A percentile compares a stretch with the other conserved stretches of the same genome.
Conservation (phyloP, 1,140 invertebrate genomes). For the Drosophila saltans region DNA sequence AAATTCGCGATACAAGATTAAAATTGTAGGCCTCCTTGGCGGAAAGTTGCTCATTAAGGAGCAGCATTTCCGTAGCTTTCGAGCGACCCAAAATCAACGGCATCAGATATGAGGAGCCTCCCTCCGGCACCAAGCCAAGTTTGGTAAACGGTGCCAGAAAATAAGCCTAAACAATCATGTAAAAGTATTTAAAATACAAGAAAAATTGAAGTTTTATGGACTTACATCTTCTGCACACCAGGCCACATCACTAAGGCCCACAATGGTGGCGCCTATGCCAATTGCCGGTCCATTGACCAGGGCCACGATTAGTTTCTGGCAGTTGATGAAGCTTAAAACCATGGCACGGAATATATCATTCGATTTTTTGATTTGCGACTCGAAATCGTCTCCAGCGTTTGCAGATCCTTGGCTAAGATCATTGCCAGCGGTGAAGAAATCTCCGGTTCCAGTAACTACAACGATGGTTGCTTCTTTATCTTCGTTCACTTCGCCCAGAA, state of each 20-base stretch:
- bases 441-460: conserved; percentile 66
- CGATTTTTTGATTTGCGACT: conserved; percentile 26
- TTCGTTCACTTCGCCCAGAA: conserved; percentile 49
- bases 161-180: conserved; percentile 86
- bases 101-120: conserved; percentile 93
- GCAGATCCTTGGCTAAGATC: conserved; percentile 39
- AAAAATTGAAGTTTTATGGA: background rate
- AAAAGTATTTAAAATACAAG: background rate
- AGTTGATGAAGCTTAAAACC: conserved; percentile 93
- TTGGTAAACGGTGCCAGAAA: conserved; percentile 94
- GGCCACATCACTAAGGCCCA: conserved; percentile 94
- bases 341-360: conserved; percentile 83
- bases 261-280: conserved; percentile 93
- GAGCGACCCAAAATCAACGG: conserved; percentile 91
- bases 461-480: conserved; percentile 60
- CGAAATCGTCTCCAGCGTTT: conserved; percentile 31
- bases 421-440: conserved; percentile 71
- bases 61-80: conserved; percentile 91
- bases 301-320: conserved; percentile 94
- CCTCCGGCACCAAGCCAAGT: conserved; percentile 93
- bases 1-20: conserved; percentile 85
- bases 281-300: conserved; percentile 97
- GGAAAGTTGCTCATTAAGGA: conserved; percentile 91
- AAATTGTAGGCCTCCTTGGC: conserved; percentile 90
- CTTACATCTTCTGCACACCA: conserved; percentile 90